A percentile compares a stretch with the other conserved stretches of the same genome.
phyloP scores from a whole-genome alignment of 2,113 vertebrate genomes.

The Rhegmatorhina hoffmannsi region DNA sequence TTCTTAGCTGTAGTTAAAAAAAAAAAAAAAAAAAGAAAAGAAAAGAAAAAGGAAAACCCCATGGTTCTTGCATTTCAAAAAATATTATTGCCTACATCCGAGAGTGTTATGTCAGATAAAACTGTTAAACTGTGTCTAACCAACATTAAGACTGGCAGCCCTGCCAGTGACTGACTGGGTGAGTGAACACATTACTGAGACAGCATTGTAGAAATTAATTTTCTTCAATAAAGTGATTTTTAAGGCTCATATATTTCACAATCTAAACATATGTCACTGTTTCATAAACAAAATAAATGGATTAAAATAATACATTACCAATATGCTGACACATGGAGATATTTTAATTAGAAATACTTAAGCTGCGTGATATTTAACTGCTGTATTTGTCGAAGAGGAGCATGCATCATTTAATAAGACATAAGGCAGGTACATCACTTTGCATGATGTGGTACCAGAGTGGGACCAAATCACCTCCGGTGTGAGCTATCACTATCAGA shows the following conservation, averaged over 20 bases:
- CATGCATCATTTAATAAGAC: constrained; percentile 80
- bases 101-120: constrained; percentile 86
- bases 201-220: constrained; percentile 97
- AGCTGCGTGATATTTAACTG: constrained; percentile 80
- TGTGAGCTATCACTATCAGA: constrained; percentile 48
- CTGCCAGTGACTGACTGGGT: constrained; percentile 83
- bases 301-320: constrained; percentile 96
- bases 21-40: constrained; percentile 5
- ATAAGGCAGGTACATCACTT: constrained; percentile 79
- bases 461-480: constrained; percentile 63
- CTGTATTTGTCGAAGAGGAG: constrained; percentile 77
- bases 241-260: constrained; percentile 98
- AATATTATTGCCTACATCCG: constrained; percentile 62
- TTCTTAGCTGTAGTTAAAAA: constrained; percentile 24
- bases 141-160: constrained; percentile 94
- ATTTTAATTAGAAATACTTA: constrained; percentile 92
- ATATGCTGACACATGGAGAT: constrained; percentile 89
- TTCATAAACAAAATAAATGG: constrained; percentile 93
- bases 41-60: constrained; percentile 25
- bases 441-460: constrained; percentile 60
- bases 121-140: constrained; percentile 82
- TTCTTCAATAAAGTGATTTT: constrained; percentile 94
- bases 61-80: constrained; percentile 43
- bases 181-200: constrained; percentile 90
- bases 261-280: constrained; percentile 91